Evolutionary conservation across 2,888 invertebrate species (phyloP).

Genomic region (Prionchulus punctatus): DNA sequence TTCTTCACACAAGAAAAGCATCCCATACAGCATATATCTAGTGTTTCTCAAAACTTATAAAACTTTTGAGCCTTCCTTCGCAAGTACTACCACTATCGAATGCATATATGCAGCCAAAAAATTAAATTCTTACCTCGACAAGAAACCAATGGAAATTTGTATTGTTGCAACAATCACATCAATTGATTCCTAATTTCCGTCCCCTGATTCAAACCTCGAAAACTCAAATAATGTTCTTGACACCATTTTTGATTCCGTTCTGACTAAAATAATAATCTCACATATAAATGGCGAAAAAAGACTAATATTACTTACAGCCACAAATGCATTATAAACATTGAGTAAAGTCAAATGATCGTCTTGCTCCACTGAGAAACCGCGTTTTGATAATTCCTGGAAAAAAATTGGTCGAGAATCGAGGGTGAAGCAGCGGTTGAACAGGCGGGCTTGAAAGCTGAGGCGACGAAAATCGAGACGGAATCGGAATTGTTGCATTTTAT

Average conservation of each 20-base stretch:
- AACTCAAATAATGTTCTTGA: conserved; percentile 65
- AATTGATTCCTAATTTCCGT: conserved; percentile 55
- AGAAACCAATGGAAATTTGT: conserved; percentile 51
- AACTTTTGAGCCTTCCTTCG: no score
- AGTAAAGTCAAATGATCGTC: conserved; percentile 82
- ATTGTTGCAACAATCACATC: conserved; percentile 47
- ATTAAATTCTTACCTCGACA: conserved; percentile 51
- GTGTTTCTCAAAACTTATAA: no score
- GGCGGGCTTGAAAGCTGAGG: conserved; percentile 38
- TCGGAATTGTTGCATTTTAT: conserved; percentile 36
- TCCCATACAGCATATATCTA: no score
- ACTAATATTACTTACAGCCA: no score
- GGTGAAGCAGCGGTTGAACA: conserved; percentile 41
- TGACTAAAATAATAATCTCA: no score
- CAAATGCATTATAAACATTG: conserved; percentile 50
- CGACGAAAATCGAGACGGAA: conserved; percentile 38
- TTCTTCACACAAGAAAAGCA: no score
- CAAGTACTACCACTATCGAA: no score
- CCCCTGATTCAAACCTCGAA: conserved; percentile 66
- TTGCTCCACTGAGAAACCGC: conserved; percentile 37
- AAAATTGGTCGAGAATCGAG: conserved; percentile 37
- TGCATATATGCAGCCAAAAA: no score
- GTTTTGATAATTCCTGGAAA: conserved; percentile 21
- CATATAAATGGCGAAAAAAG: no score
- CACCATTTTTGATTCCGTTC: conserved; percentile 45